phyloP scores from a whole-genome alignment of 2,888 invertebrate genomes.

The Zygothrica quintamaculata region DNA sequence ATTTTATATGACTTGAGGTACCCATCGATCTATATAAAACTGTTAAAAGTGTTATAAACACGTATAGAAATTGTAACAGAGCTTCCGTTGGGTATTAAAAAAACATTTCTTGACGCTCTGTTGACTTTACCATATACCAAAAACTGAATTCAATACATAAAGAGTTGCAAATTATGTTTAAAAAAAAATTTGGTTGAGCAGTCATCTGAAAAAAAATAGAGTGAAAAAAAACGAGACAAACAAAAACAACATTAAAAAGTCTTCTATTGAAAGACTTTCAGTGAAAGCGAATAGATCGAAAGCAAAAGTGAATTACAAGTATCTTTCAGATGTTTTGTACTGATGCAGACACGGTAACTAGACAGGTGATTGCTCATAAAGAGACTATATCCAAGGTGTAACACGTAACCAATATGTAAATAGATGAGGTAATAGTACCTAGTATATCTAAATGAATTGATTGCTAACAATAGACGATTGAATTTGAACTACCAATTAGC shows the following conservation, averaged over 20 bases:
- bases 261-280: conserved; percentile 65
- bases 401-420: conserved; percentile 19
- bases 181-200: conserved; percentile 31
- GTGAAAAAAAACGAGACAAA: neutral
- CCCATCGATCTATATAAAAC: conserved; percentile 19
- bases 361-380: conserved; percentile 39
- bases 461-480: neutral
- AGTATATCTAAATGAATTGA: too few species aligned
- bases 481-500: conserved; percentile 19
- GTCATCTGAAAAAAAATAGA: conserved; percentile 36
- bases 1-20: conserved; percentile 2
- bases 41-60: conserved; percentile 20
- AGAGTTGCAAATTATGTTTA: conserved; percentile 48
- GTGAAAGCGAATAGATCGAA: conserved; percentile 60
- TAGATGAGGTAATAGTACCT: conserved; percentile 30
- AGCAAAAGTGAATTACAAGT: conserved; percentile 60
- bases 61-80: conserved; percentile 15
- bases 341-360: conserved; percentile 47
- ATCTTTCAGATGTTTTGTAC: conserved; percentile 48
- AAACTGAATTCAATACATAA: conserved; percentile 22
- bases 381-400: conserved; percentile 8
- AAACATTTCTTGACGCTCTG: conserved; percentile 15
- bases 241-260: conserved; percentile 42
- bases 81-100: conserved; percentile 36
- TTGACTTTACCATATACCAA: conserved; percentile 41